phyloP scores from a whole-genome alignment of 2,113 vertebrate genomes.

The Micromys minutus region DNA sequence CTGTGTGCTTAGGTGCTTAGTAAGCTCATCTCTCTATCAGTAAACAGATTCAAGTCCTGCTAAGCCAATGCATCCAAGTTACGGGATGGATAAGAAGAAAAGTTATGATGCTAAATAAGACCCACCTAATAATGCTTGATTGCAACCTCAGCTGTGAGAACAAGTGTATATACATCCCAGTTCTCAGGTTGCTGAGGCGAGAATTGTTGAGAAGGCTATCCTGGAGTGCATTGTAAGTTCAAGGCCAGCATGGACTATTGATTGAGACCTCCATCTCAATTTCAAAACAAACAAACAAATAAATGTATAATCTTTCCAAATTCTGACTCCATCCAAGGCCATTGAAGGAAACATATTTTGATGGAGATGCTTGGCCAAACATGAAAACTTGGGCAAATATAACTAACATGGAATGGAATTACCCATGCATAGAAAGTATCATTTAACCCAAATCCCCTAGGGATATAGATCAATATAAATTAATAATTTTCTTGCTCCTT shows the following conservation, averaged over 20 bases:
- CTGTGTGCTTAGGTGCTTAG: no score
- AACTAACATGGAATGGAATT: neutral
- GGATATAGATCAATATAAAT: slow-evolving; percentile 12
- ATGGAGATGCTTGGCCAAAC: neutral
- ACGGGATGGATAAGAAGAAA: neutral
- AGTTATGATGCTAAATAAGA: slow-evolving; percentile 2
- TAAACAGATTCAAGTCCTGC: neutral
- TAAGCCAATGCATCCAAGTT: neutral
- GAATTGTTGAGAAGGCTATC: neutral
- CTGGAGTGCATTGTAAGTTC: neutral
- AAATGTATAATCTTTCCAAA: neutral
- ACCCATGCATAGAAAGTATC: neutral
- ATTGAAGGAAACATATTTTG: neutral
- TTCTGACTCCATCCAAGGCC: neutral
- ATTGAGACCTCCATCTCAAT: neutral
- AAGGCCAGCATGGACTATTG: neutral
- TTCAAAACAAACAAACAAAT: neutral
- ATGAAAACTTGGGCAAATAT: neutral
- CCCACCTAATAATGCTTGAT: neutral
- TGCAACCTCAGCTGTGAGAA: neutral
- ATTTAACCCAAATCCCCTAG: neutral
- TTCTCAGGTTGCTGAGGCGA: neutral
- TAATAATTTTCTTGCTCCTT: slow-evolving; percentile 28
- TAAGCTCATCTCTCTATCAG: neutral
- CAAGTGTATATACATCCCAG: neutral